Evolutionary conservation across 2,113 vertebrate species (phyloP), one percentile per base, ranked within the genome.

Genomic region (Trichechus manatus): DNA sequence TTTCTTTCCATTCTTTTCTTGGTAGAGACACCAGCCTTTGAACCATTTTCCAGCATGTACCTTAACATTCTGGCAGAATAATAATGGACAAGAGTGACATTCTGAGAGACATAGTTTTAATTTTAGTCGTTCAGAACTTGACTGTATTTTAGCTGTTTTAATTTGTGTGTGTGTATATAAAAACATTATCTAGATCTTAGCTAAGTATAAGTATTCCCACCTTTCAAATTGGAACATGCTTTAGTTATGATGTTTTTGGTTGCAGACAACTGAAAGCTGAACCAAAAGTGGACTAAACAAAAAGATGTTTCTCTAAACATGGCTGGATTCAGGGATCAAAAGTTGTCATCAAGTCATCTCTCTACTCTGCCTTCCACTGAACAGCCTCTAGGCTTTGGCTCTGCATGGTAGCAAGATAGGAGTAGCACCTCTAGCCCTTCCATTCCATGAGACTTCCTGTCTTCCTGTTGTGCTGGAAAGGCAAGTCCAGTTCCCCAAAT

Each of bases 101-200:
- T 64, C 42, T 36, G 31, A 74, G 27, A 84, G 63, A 42, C 6
- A 72, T 6, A 72, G 17, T 79, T 96, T 94, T 91, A 29, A 75
- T 82, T 87, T 66, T 91, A n/a, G 33, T 87, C 36, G 77, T 82
- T 96, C 85, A 56, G 50, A 94, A 92, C 22, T 77, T 36, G 5
- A 89, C 2, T 61, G 44, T 59, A 68, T 44, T 39, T 78, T 42
- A 92, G 42, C 4, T 74, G n/a, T 95, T 75, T 87, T 3, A 82
- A 72, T 53, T 31, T 56, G 3, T 39, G 0, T 77, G 6, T 56
- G 27, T 31, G 5, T 59, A 50, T 70, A 56, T 25, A 9, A 89
- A 72, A n/a, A 42, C 50, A 77, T 44, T 63, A 50, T 15, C 89
- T 80, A 63, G 23, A 68, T 42, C 39, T 96, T 44, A 78, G 17